Conservation (phyloP, 2,888 invertebrate genomes). For the Suillia variegata region DNA sequence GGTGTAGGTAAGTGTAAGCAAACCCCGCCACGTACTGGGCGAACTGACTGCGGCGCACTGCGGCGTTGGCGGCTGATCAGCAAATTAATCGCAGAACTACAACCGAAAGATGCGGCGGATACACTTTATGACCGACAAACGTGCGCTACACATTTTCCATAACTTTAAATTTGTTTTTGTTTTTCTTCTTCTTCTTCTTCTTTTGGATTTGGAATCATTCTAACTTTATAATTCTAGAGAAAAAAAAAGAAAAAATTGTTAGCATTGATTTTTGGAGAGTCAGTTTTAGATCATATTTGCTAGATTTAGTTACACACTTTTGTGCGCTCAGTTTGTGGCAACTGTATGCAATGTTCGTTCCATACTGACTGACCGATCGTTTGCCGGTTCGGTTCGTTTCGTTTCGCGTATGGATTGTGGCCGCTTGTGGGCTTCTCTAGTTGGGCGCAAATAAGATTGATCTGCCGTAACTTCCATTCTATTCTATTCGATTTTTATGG, state of each 20-base stretch:
- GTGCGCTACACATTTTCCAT: constrained; percentile 11
- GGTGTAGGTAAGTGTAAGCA: too few relatives aligned
- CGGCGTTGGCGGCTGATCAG: constrained; percentile 17
- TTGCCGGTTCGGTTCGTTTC: constrained; percentile 1
- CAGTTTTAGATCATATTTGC: constrained; percentile 4
- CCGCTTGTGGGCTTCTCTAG: neutral
- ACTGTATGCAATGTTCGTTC: constrained; percentile 11
- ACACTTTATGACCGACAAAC: constrained; percentile 22
- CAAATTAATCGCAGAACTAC: constrained; percentile 22
- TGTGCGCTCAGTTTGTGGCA: neutral
- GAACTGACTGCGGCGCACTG: too few relatives aligned
- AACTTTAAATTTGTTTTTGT: neutral
- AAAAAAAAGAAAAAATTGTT: too few relatives aligned
- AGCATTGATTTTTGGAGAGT: too few relatives aligned
- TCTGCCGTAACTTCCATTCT: constrained; percentile 49
- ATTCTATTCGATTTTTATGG: constrained; percentile 28
- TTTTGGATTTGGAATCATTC: too few relatives aligned
- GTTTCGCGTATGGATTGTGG: neutral
- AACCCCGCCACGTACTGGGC: too few relatives aligned
- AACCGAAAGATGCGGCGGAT: constrained; percentile 20
- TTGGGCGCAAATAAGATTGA: constrained; percentile 50
- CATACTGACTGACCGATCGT: neutral
- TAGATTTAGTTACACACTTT: neutral
- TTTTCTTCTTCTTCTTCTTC: neutral
- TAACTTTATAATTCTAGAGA: too few relatives aligned